Base-by-base conservation (phyloP, 2,888 invertebrate genomes). In the Brenthis ino region DNA sequence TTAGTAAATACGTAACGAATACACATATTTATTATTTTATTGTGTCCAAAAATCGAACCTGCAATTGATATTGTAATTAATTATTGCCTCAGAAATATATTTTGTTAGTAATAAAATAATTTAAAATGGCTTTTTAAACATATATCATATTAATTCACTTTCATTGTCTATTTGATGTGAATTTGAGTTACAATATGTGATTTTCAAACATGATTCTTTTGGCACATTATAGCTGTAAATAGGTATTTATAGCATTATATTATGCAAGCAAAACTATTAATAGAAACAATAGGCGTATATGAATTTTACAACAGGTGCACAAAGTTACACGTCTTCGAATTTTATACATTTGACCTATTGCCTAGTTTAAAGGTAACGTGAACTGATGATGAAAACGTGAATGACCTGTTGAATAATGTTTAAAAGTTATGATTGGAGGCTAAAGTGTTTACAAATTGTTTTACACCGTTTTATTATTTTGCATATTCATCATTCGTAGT, bases 341-440 rank as follows among this genome's bases (percentile, higher is more conserved):
- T 63, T 65, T 61, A 37, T 47, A 57, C 20, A 28, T 68, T 24
- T 68, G 68, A 68, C 71, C 65, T 71, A 53, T 64, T 55, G 58
- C 65, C 33, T 64, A 54, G 63, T 63, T 63, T 53, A 37, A 37
- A 63, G 54, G 37, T 63, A 51, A 24, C 37, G 14, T 63, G 53
- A 53, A 53, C 14, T 43, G 53, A 54, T 61, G 50, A 61, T 48
- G 58, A 53, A 53, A 57, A 54, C 20, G 20, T 53, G 6, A 53
- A 63, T 63, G 13, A 33, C 13, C 20, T 61, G 28, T 51, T 43
- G 14, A 20, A 37, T 53, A 16, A 16, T 63, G 8, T 14, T 13
- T 20, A 6, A 37, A 63, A 58, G 56, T 37, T 55, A 55, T 57
- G n/a, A 43, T 16, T 47, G 20, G 16, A 47, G 14, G 11, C 24